Conservation (phyloP, 2,113 vertebrate species). For the Mionectes macconnelli region DNA sequence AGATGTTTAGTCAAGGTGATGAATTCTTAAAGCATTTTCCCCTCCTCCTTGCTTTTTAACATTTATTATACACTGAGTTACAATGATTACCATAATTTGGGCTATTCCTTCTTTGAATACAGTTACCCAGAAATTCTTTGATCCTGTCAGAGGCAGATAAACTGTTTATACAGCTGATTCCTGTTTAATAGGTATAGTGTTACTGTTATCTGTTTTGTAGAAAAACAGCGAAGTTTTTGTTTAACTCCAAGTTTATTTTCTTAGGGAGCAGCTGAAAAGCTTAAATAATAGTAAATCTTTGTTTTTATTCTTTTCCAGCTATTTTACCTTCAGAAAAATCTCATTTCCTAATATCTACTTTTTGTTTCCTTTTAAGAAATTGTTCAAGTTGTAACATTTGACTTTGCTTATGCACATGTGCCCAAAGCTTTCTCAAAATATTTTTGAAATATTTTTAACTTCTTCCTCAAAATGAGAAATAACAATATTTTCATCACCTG, state of each 20-base stretch:
- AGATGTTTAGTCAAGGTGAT: not conserved
- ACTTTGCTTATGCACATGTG: not conserved
- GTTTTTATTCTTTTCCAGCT: not conserved
- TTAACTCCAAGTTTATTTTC: constrained; percentile 81
- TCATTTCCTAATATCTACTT: not conserved
- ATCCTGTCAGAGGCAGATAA: constrained; percentile 56
- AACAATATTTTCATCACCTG: constrained; percentile 39
- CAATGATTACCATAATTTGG: not conserved
- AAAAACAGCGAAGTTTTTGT: constrained; percentile 62
- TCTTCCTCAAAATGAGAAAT: not conserved
- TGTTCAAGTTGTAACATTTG: not conserved
- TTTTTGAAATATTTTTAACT: not conserved
- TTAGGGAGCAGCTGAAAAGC: constrained; percentile 71
- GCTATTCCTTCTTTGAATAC: constrained; percentile 6
- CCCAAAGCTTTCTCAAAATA: not conserved
- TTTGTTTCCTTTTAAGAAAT: not conserved
- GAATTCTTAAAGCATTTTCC: not conserved
- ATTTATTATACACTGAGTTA: not conserved
- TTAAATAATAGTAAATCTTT: constrained; percentile 43
- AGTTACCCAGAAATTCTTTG: constrained; percentile 16
- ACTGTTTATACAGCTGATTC: constrained; percentile 73
- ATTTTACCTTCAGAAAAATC: constrained; percentile 9
- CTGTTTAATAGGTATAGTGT: constrained; percentile 53
- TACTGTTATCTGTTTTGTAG: constrained; percentile 61
- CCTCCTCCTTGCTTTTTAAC: not conserved